These are phyloP conservation scores for Zhengitettix transpicula DNA, from an alignment of 2,888 invertebrate species.

Conservation along the genomic window DNA sequence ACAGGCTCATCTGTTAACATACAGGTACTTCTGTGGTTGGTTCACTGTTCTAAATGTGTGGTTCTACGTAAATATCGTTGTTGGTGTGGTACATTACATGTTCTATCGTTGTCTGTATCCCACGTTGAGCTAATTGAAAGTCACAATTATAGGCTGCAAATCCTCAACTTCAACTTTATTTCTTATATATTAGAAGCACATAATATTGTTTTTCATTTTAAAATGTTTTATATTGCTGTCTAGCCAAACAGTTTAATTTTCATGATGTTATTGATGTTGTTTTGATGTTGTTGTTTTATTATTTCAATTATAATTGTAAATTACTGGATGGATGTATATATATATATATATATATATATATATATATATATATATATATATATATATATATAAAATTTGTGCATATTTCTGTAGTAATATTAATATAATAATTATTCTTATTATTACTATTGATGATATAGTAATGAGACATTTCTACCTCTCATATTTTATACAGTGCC, in stretches of 20 bases:
- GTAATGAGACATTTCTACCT: no score
- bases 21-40: slow-evolving; percentile 15
- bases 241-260: background rate
- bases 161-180: background rate
- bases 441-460: no score
- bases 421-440: no score
- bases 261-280: background rate
- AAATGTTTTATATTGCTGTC: background rate
- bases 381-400: no score
- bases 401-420: no score
- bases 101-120: slow-evolving; percentile 10
- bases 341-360: no score
- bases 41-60: slow-evolving; percentile 15
- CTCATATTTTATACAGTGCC: no score
- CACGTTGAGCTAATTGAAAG: slow-evolving; percentile 5
- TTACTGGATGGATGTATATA: no score
- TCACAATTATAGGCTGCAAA: background rate
- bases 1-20: slow-evolving; percentile 19
- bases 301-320: no score
- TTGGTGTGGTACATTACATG: slow-evolving; percentile 3
- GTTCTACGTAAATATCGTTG: slow-evolving; percentile 12
- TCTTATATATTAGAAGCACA: background rate
- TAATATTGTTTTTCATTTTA: background rate
- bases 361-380: no score
- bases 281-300: background rate